A percentile compares a stretch with the other conserved stretches of the same genome.
phyloP scores from a whole-genome alignment of 2,797 vertebrate species.

The Sebastolobus altivelis region DNA sequence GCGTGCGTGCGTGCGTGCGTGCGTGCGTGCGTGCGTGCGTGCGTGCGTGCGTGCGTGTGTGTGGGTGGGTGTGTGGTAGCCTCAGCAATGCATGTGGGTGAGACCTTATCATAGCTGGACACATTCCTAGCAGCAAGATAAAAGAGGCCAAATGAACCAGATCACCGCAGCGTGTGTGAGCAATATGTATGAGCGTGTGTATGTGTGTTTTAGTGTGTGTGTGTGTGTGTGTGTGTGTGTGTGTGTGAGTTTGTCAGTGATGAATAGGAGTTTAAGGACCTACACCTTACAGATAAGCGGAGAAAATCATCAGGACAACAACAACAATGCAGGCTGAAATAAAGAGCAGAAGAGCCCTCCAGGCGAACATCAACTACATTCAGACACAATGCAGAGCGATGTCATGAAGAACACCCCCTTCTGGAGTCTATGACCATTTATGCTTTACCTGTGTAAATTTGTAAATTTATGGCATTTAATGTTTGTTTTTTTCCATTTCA shows the following conservation, averaged over 20 bases:
- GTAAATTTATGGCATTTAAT: fast-evolving
- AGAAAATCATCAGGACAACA: conserved; percentile 78
- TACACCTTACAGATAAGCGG: conserved; percentile 81
- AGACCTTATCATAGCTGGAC: conserved; percentile 80
- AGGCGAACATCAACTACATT: conserved; percentile 35
- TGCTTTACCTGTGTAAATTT: not conserved
- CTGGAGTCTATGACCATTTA: not conserved
- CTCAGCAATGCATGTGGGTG: conserved; percentile 45
- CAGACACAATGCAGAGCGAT: conserved; percentile 11
- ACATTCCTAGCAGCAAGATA: conserved; percentile 83
- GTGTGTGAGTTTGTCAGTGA: conserved; percentile 74
- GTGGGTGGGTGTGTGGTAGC: conserved; percentile 3
- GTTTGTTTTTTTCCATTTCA: not conserved
- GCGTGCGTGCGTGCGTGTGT: conserved; percentile 8
- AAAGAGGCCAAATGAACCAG: conserved; percentile 80
- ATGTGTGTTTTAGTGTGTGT: conserved; percentile 11
- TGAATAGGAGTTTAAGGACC: conserved; percentile 81
- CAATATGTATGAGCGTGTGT: conserved; percentile 24
- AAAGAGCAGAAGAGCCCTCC: conserved; percentile 31
- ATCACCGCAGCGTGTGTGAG: conserved; percentile 63
- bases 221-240: not conserved
- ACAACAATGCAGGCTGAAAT: conserved; percentile 54
- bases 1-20: conserved; percentile 21
- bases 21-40: conserved; percentile 11
- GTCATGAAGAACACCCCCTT: not conserved